These are phyloP conservation scores for Protaetia brevitarsis DNA, from an alignment of 1,140 invertebrate genomes.

Conservation along the genomic window DNA sequence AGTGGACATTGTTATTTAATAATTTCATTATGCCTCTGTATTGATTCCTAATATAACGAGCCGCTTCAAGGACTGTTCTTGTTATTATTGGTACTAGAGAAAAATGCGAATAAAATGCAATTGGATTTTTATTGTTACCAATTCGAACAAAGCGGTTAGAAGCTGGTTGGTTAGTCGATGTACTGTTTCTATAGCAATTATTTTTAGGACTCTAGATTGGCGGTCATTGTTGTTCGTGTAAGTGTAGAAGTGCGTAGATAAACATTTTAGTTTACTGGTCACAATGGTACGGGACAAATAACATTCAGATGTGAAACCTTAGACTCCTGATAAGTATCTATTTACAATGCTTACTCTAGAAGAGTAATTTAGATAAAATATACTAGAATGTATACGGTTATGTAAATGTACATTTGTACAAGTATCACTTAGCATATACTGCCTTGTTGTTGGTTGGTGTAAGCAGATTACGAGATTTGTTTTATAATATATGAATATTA, in stretches of 20 bases:
- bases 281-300: background rate
- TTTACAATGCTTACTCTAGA: background rate
- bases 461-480: no score
- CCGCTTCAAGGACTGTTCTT: background rate
- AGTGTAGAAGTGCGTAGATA: background rate
- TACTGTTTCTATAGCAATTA: background rate
- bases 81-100: background rate
- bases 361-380: no score
- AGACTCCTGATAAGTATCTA: background rate
- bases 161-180: background rate
- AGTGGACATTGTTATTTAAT: background rate
- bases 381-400: no score
- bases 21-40: background rate
- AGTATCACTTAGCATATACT: no score
- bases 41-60: background rate
- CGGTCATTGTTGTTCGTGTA: background rate
- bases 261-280: background rate
- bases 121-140: background rate
- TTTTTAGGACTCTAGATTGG: background rate
- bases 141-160: background rate
- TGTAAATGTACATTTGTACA: no score
- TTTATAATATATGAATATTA: no score
- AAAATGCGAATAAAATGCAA: slow-evolving; percentile 1
- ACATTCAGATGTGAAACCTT: background rate
- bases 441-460: no score